Conservation (phyloP, 2,888 invertebrate genomes). For the Andrena chrysosceles region DNA sequence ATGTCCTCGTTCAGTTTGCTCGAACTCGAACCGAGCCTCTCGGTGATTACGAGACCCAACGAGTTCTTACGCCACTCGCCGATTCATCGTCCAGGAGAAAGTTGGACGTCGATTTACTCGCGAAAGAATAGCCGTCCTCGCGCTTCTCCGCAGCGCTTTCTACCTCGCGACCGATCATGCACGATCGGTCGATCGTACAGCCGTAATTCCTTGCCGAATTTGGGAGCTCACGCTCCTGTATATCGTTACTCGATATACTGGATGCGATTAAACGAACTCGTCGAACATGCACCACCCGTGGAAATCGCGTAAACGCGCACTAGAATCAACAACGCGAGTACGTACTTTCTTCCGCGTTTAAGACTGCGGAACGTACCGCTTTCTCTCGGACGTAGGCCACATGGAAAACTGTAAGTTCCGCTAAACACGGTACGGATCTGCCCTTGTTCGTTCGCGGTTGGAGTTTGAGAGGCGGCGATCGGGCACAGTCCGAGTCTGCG, state of each 20-base stretch:
- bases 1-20: conserved; percentile 36
- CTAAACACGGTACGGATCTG: neutral
- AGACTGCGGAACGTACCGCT: neutral
- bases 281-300: neutral
- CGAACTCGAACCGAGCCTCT: conserved; percentile 34
- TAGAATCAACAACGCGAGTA: neutral
- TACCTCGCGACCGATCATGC: conserved; percentile 9
- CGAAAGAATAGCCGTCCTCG: conserved; percentile 38
- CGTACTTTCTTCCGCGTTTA: neutral
- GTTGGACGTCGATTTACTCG: conserved; percentile 24
- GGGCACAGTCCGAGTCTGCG: neutral
- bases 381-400: neutral
- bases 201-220: neutral
- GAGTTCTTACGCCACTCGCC: conserved; percentile 58
- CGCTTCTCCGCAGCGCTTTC: conserved; percentile 42
- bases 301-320: neutral
- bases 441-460: neutral
- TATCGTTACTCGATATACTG: too few relatives aligned
- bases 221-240: too few relatives aligned
- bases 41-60: conserved; percentile 35
- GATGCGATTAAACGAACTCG: too few relatives aligned
- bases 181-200: neutral
- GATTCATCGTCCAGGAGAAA: conserved; percentile 48
- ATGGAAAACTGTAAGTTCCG: neutral
- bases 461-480: neutral